phyloP scores from a whole-genome alignment of 1,140 invertebrate species.

The Zaprionus capensis region DNA sequence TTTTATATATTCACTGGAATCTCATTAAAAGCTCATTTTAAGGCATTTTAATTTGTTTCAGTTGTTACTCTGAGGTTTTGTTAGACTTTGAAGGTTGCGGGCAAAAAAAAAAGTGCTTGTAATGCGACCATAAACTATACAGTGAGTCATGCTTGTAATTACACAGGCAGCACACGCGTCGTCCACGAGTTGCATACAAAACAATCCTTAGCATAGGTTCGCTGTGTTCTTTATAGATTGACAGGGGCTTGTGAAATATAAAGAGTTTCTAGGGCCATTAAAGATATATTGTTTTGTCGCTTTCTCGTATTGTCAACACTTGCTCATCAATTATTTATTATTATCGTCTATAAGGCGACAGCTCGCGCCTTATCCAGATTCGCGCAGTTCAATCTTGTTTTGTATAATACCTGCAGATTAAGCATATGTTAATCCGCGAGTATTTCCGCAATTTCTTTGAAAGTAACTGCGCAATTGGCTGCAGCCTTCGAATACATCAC shows the following conservation, averaged over 20 bases:
- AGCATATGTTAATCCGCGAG: not conserved
- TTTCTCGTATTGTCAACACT: not conserved
- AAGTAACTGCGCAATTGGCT: slow-evolving; percentile 15
- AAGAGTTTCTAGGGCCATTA: not conserved
- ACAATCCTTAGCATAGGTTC: not conserved
- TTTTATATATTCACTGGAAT: slow-evolving; percentile 41
- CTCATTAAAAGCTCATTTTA: slow-evolving; percentile 52
- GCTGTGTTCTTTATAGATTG: not conserved
- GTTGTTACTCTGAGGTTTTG: slow-evolving; percentile 24
- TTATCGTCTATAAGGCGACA: not conserved
- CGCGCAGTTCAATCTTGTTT: not conserved
- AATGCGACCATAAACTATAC: slow-evolving; percentile 40
- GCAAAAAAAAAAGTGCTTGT: slow-evolving; percentile 44
- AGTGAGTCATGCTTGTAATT: slow-evolving; percentile 44
- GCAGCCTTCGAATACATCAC: slow-evolving; percentile 26
- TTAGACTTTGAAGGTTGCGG: slow-evolving; percentile 48
- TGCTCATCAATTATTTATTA: slow-evolving; percentile 7
- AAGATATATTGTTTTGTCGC: not conserved
- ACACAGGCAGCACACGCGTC: slow-evolving; percentile 33
- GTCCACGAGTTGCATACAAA: slow-evolving; percentile 50
- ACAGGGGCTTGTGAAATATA: no score
- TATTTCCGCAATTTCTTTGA: slow-evolving; percentile 25
- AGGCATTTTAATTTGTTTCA: slow-evolving; percentile 36
- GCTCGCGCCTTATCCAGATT: not conserved
- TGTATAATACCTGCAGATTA: slow-evolving; percentile 8